These are phyloP conservation scores for Macquaria australasica DNA, from an alignment of 2,113 vertebrate species.

Conservation along the genomic window DNA sequence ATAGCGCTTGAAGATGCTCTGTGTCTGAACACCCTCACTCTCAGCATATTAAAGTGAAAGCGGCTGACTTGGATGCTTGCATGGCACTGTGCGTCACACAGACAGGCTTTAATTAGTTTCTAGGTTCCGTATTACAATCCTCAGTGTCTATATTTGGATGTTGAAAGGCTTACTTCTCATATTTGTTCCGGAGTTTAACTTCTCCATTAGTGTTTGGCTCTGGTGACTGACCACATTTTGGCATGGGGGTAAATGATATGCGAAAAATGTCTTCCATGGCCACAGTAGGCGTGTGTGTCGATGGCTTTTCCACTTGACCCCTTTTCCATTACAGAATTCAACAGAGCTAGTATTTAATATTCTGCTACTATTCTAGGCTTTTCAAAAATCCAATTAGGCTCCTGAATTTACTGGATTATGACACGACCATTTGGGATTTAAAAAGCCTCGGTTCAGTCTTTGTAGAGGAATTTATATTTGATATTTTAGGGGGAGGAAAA, in stretches of 20 bases:
- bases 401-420: conserved; percentile 78
- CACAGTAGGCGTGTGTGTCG: conserved; percentile 50
- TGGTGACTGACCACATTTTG: conserved; percentile 72
- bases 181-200: conserved; percentile 77
- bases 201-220: conserved; percentile 72
- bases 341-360: conserved; percentile 79
- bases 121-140: conserved; percentile 60
- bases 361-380: conserved; percentile 72
- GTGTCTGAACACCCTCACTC: conserved; percentile 19
- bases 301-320: conserved; percentile 78
- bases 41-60: conserved; percentile 42
- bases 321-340: conserved; percentile 75
- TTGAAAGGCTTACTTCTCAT: conserved; percentile 66
- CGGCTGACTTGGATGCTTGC: conserved; percentile 43
- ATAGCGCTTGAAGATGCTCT: conserved; percentile 21
- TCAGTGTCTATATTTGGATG: conserved; percentile 69
- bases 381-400: conserved; percentile 82
- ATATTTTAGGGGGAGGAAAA: conserved; percentile 56
- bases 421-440: conserved; percentile 74
- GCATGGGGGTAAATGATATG: conserved; percentile 61
- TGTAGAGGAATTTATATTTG: conserved; percentile 65
- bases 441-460: conserved; percentile 65
- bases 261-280: conserved; percentile 62
- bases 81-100: conserved; percentile 55
- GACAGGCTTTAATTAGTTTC: conserved; percentile 77